Evolutionary conservation across 2,113 vertebrate genomes (phyloP).

Genomic region (Corvus hawaiiensis): DNA sequence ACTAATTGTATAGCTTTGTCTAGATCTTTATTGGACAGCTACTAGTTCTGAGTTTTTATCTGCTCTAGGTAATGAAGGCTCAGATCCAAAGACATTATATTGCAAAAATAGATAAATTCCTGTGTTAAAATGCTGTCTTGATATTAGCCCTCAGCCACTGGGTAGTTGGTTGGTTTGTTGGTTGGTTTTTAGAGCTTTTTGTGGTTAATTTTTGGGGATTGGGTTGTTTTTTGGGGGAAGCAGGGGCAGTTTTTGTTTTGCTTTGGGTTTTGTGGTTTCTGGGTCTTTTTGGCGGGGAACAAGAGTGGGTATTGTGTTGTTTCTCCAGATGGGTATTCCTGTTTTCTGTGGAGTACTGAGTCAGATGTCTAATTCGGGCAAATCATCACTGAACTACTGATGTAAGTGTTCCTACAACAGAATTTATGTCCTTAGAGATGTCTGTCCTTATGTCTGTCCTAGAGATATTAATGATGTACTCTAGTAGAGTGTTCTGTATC

Average conservation of each 20-base stretch:
- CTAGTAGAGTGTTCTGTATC: neutral
- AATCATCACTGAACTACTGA: neutral
- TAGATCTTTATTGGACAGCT: neutral
- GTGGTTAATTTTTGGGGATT: neutral
- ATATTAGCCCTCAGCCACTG: neutral
- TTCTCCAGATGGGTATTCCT: neutral
- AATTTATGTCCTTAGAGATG: neutral
- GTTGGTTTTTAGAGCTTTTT: neutral
- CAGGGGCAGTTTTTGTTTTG: neutral
- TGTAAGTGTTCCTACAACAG: neutral
- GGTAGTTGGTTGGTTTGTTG: too few relatives aligned
- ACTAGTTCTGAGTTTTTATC: neutral
- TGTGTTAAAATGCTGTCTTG: neutral
- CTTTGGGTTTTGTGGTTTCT: neutral
- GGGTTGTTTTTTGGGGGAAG: neutral
- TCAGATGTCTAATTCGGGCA: neutral
- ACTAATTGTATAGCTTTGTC: neutral
- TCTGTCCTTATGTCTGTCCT: neutral
- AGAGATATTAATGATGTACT: neutral
- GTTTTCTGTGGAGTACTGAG: neutral
- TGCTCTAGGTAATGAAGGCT: neutral
- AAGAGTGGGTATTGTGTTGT: accelerated
- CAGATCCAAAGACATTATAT: neutral
- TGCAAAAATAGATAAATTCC: neutral
- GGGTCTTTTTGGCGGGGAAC: accelerated